These are phyloP conservation scores for Telenomus remus DNA, from an alignment of 1,140 invertebrate genomes.

Conservation along the genomic window DNA sequence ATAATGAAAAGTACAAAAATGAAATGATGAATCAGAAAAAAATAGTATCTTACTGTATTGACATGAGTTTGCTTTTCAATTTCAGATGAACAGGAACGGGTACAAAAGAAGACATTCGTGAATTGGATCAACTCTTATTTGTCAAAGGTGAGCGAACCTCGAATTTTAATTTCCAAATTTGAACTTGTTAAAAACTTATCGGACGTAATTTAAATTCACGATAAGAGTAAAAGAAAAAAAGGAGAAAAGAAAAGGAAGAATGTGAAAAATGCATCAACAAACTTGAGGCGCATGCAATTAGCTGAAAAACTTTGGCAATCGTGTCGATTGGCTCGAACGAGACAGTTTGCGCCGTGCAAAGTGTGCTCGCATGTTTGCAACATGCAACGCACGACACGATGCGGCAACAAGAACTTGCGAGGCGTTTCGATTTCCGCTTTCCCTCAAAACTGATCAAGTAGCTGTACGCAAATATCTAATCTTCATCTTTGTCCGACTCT, in stretches of 20 bases:
- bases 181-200: neutral
- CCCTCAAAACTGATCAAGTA: constrained; percentile 65
- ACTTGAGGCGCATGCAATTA: constrained; percentile 42
- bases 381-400: constrained; percentile 45
- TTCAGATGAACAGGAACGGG: constrained; percentile 98
- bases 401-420: constrained; percentile 55
- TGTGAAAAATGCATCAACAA: constrained; percentile 3
- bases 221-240: neutral
- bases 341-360: constrained; percentile 33
- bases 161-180: neutral
- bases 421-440: constrained; percentile 60
- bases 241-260: neutral
- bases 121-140: constrained; percentile 99
- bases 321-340: constrained; percentile 41
- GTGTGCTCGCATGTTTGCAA: constrained; percentile 37
- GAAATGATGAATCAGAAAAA: neutral
- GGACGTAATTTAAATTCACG: neutral
- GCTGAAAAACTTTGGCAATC: constrained; percentile 54
- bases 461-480: constrained; percentile 39
- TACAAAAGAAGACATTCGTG: constrained; percentile 99
- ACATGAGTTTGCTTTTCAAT: constrained; percentile 73
- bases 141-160: constrained; percentile 85
- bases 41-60: neutral
- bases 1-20: neutral
- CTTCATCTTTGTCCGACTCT: constrained; percentile 34